These are phyloP conservation scores for Pseudomyrmex concolor DNA, from an alignment of 1,140 invertebrate species.

Conservation along the genomic window DNA sequence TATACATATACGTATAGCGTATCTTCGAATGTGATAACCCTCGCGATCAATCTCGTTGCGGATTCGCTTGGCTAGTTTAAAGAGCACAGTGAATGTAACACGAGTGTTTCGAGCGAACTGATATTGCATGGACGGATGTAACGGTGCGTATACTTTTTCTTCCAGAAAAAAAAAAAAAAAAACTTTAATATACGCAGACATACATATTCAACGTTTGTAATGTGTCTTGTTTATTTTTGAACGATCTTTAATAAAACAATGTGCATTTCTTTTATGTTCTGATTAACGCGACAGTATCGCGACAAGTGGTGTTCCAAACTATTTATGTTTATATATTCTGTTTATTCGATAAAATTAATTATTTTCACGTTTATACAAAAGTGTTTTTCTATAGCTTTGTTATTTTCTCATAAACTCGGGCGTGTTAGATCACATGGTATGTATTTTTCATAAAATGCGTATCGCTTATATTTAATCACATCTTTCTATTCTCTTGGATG, in stretches of 20 bases:
- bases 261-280: background rate
- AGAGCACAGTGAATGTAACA: background rate
- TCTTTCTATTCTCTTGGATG: too few relatives aligned
- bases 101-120: background rate
- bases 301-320: background rate
- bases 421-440: too few relatives aligned
- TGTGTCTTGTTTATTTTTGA: background rate
- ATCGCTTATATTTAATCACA: too few relatives aligned
- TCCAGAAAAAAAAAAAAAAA: background rate
- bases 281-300: too few relatives aligned
- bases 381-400: too few relatives aligned
- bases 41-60: slow-evolving; percentile 19
- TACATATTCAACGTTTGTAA: background rate
- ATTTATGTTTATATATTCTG: too few relatives aligned
- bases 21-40: slow-evolving; percentile 34
- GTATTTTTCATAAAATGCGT: too few relatives aligned
- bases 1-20: slow-evolving; percentile 11
- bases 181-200: too few relatives aligned
- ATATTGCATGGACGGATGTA: background rate
- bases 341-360: too few relatives aligned
- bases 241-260: background rate
- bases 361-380: too few relatives aligned
- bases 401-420: too few relatives aligned
- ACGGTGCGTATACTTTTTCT: slow-evolving; percentile 24
- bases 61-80: slow-evolving; percentile 22